Evolutionary conservation across 2,888 invertebrate species (phyloP), one percentile per base, ranked within the genome.

Genomic region (Acleris cristana): DNA sequence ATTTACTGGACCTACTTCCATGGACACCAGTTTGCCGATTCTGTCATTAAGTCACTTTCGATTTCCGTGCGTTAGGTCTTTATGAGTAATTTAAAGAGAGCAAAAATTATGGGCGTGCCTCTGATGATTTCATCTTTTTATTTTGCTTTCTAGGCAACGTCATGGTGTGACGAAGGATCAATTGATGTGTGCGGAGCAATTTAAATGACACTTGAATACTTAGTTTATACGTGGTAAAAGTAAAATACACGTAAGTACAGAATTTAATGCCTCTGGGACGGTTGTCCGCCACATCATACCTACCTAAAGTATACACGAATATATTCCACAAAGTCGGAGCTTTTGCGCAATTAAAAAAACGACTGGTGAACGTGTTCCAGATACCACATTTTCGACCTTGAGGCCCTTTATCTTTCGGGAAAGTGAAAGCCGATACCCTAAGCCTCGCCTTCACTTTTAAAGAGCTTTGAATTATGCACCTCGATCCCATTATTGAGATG

Each of bases 401-500:
- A 78, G 73, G 82, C 87, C 87, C 87, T 89, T 88, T 86, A 83
- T 85, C 81, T 81, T 74, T 76, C 70, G 76, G 75, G 81, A 87
- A 85, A 90, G 90, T 88, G 88, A 90, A 90, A 90, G 89, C 80
- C 70, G 79, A 83, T 80, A 67, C 67, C 52, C 55, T 68, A 65
- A 77, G 69, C 70, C 70, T 70, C 72, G 75, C 78, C 75, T 82
- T 83, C 83, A 79, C 81, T 84, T 86, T 82, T 83, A 76, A 77
- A 72, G 72, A 70, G 71, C 65, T 77, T 78, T 72, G 74, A 72
- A 74, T 73, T 75, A 73, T 75, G 73, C 71, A 51, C 64, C 67
- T 71, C 69, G 73, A 74, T 79, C 61, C 64, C 72, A 79, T 78
- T 78, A 76, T 79, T 76, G 73, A 80, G 75, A 74, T 70, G 73